Base-by-base conservation (phyloP, 2,888 invertebrate species). In the Acholoe squamosa region DNA sequence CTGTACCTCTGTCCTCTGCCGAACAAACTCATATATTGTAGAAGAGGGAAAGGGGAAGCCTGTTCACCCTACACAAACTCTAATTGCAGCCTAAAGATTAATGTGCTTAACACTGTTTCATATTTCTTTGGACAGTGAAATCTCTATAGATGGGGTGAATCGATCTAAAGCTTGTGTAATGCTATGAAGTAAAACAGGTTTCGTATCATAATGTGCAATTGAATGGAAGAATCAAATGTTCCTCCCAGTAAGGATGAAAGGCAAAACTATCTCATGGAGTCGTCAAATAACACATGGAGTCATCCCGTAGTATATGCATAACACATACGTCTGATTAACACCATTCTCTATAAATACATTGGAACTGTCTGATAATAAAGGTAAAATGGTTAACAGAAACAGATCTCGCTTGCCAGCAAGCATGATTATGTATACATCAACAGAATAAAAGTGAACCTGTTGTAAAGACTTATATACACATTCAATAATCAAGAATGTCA, bases 331-430 rank as follows among this genome's bases (percentile, higher is more conserved):
- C 1, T 61, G n/a, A 61, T 61, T 61, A 14, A 61, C 61, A 61
- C n/a, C 61, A 61, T 61, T 61, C 19, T 61, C 14, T 61, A 61
- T 10, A 43, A 61, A 61, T n/a, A 19, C 61, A 61, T n/a, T 61
- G n/a, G 43, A 61, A 61, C n/a, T n/a, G 61, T 19, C 22, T n/a
- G 19, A 61, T n/a, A 61, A 61, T 61, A n/a, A n/a, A 61, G n/a
- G 61, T 61, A 61, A n/a, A 61, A 7, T 61, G 22, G n/a, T 28
- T 28, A 71, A 71, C 71, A 71, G 31, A 71, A 28, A 14, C 25
- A 71, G 71, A 71, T 28, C 28, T 71, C 25, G 71, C 71, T 71
- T 71, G 71, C 71, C 71, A 25, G 71, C 71, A 71, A 71, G 71
- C 71, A 71, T 71, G 71, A 71, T 71, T 3, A 61, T n/a, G n/a